Evolutionary conservation across 2,113 vertebrate species (phyloP), one percentile per base, ranked within the genome.

Genomic region (Sarotherodon lohbergeri): DNA sequence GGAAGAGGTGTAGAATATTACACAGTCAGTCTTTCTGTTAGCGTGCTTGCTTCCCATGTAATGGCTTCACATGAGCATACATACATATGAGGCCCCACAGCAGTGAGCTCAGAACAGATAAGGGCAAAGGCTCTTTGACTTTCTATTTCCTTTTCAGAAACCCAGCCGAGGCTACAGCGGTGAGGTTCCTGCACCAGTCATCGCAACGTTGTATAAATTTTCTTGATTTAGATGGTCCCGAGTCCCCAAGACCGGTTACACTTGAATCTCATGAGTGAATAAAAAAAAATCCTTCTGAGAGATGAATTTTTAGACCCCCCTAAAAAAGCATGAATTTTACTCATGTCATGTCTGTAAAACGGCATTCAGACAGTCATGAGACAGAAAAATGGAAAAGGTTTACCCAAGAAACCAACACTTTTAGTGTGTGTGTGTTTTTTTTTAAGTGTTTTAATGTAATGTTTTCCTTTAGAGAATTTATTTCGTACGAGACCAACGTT

Each of bases 21-120:
- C 87, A 32, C 5, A 16, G 88, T 32, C 17, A 22, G 16, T 24
- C 13, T 87, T 90, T 90, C 87, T 86, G 91, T 78, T 68, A 4
- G 61, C 24, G 32, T 81, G 82, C 84, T 34, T 61, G 86, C 89
- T 79, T 76, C 80, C 90, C 91, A 88, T 91, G 89, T 94, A 92
- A 91, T 91, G 86, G 86, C 89, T 91, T 82, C 86, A 92, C 86
- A 71, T 91, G 87, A 91, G 84, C 87, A 81, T 88, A 88, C 82
- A 68, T 84, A 81, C 88, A 86, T 57, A 78, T 24, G 79, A 82
- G 83, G 80, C 83, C 83, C 52, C 79, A 39, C 66, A 73, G 90
- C 85, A 24, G 56, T n/a, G 41, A 73, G 79, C 46, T 6, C 61
- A 0, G 11, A 32, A 7, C 86, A 87, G 91, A 94, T 94, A 92